Evolutionary conservation across 2,113 vertebrate species (phyloP).

Genomic region (Rhizomys pruinosus): DNA sequence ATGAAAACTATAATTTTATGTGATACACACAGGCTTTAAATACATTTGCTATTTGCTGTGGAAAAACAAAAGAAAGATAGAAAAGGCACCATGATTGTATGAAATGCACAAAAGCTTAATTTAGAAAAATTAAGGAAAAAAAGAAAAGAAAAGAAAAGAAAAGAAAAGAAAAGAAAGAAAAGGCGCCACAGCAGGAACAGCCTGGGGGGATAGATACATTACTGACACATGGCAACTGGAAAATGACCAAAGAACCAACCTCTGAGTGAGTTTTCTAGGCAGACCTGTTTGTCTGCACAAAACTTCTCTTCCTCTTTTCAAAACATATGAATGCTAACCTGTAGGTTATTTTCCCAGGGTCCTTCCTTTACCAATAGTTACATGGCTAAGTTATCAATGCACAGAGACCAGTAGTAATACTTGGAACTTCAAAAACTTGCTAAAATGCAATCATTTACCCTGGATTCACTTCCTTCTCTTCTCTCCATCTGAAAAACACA

Average conservation of each 20-base stretch:
- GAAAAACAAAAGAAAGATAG: too few relatives aligned
- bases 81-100: not conserved
- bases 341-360: not conserved
- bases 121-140: too few relatives aligned
- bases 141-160: too few relatives aligned
- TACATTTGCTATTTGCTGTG: too few relatives aligned
- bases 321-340: not conserved
- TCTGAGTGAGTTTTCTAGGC: not conserved
- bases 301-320: not conserved
- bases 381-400: not conserved
- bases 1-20: too few relatives aligned
- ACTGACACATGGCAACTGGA: fast-evolving
- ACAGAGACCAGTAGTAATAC: not conserved
- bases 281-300: not conserved
- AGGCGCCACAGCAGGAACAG: not conserved
- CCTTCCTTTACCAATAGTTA: not conserved
- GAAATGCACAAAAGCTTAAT: too few relatives aligned
- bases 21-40: too few relatives aligned
- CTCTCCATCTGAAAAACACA: not conserved
- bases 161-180: not conserved
- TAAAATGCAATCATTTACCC: not conserved
- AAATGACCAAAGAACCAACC: not conserved
- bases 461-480: not conserved
- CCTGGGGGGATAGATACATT: too few relatives aligned
- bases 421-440: not conserved